A percentile compares a stretch with the other conserved stretches of the same genome.
Conservation (phyloP, 1,140 invertebrate species). For the Drosophila jambulina region DNA sequence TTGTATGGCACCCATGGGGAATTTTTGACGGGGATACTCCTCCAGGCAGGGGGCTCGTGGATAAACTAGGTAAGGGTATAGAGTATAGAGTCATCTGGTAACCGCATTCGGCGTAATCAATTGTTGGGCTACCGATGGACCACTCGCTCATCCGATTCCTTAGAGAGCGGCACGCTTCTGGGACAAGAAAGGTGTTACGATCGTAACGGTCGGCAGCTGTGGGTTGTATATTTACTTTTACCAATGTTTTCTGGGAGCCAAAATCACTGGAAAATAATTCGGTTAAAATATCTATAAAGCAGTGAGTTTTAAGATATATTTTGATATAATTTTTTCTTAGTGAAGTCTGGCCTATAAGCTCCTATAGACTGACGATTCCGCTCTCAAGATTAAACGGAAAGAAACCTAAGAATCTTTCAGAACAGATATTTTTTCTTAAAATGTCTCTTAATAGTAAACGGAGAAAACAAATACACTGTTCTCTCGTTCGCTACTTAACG, state of each 20-base stretch:
- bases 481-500: too few relatives aligned
- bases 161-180: slow-evolving; percentile 55
- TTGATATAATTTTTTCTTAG: too few relatives aligned
- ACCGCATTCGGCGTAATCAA: slow-evolving; percentile 82
- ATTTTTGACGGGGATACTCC: slow-evolving; percentile 37
- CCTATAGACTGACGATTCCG: too few relatives aligned
- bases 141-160: slow-evolving; percentile 45
- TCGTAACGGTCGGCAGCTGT: slow-evolving; percentile 71
- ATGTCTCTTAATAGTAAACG: too few relatives aligned
- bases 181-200: slow-evolving; percentile 35
- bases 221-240: background rate
- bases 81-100: slow-evolving; percentile 59
- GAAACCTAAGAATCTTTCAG: too few relatives aligned
- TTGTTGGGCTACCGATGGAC: slow-evolving; percentile 60
- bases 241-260: background rate
- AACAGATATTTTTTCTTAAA: too few relatives aligned
- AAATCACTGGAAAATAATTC: background rate
- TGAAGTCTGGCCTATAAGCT: too few relatives aligned
- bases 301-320: too few relatives aligned
- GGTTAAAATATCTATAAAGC: too few relatives aligned
- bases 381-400: too few relatives aligned
- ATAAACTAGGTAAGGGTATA: background rate
- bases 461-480: too few relatives aligned
- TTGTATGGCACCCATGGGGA: slow-evolving; percentile 69
- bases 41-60: slow-evolving; percentile 33